These are phyloP conservation scores for Polyergus mexicanus DNA, from an alignment of 1,140 invertebrate species.

Conservation along the genomic window DNA sequence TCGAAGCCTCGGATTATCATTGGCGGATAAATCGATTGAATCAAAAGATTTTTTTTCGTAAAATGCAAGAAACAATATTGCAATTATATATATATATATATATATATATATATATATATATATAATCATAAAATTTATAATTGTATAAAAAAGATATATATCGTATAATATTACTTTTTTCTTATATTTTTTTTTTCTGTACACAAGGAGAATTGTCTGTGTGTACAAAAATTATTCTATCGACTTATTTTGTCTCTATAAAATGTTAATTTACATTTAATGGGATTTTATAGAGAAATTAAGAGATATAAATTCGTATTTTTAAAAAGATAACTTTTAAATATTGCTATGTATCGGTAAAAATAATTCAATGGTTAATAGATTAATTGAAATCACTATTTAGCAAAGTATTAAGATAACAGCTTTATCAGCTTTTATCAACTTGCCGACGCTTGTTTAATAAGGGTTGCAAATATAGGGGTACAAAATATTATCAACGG, in stretches of 20 bases:
- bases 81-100: too few relatives aligned
- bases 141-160: neutral
- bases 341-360: neutral
- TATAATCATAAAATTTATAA: neutral
- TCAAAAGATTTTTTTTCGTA: neutral
- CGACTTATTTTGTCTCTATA: too few relatives aligned
- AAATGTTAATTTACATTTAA: neutral
- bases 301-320: neutral
- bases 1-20: constrained; percentile 14
- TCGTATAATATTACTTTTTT: neutral
- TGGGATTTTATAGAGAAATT: neutral
- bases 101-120: too few relatives aligned
- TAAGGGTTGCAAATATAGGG: neutral
- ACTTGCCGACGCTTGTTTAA: constrained; percentile 22
- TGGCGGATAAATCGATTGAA: neutral
- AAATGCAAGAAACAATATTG: too few relatives aligned
- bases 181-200: neutral
- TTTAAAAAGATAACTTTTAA: neutral
- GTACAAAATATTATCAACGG: constrained; percentile 47
- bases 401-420: neutral
- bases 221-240: neutral
- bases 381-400: neutral
- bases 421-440: neutral
- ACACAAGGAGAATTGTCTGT: neutral
- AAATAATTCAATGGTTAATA: neutral